Percentiles rank a stretch among this genome's conserved stretches.
Evolutionary conservation across 2,113 vertebrate genomes (phyloP).

Genomic region (Zonotrichia leucophrys): DNA sequence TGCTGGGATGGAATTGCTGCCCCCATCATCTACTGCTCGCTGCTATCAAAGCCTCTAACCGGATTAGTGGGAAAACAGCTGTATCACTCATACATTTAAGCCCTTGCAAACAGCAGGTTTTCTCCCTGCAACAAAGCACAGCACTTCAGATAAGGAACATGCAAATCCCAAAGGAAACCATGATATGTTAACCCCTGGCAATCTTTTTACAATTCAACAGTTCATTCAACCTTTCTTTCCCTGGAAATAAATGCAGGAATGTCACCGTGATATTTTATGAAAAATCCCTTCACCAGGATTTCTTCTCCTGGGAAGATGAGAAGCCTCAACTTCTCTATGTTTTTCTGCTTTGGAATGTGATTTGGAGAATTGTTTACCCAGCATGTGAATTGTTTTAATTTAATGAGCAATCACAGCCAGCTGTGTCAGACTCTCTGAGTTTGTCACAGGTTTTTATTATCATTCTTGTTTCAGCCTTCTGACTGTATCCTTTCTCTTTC

Average conservation of each 20-base stretch:
- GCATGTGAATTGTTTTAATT: too few species aligned
- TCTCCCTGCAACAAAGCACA: conserved; percentile 59
- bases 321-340: too few species aligned
- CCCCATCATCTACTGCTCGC: conserved; percentile 61
- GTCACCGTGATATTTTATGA: too few species aligned
- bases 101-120: conserved; percentile 68
- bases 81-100: conserved; percentile 51
- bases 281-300: too few species aligned
- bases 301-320: too few species aligned
- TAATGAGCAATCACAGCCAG: too few species aligned
- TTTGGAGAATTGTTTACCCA: too few species aligned
- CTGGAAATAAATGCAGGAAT: neutral
- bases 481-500: too few species aligned
- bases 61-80: conserved; percentile 70
- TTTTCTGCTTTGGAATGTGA: too few species aligned
- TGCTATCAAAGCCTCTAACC: conserved; percentile 71
- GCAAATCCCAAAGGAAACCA: conserved; percentile 52
- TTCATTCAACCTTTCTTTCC: neutral
- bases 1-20: conserved; percentile 64
- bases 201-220: conserved; percentile 1
- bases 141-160: conserved; percentile 47
- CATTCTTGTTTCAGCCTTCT: too few species aligned
- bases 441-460: too few species aligned
- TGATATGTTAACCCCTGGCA: conserved; percentile 33
- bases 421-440: too few species aligned